Percentiles rank a stretch among this genome's conserved stretches.
Evolutionary conservation across 64 coral and sea anemone species (phyloP).

Genomic region (Stichodactyla helianthus): DNA sequence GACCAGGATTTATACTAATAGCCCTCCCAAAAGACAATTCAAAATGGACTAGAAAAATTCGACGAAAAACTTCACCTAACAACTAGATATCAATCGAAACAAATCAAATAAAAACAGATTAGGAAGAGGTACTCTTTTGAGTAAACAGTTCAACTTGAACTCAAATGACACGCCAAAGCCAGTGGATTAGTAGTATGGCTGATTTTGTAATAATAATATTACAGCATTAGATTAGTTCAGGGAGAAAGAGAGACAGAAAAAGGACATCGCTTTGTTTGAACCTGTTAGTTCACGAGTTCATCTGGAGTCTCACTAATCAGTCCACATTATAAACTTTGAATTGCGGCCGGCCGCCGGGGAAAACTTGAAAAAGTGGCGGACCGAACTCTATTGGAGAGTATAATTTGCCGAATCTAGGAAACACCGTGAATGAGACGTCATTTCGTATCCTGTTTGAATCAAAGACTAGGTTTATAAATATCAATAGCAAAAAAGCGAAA

Average conservation of each 20-base stretch:
- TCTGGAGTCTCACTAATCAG: neutral
- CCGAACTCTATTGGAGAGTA: neutral
- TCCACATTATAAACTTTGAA: neutral
- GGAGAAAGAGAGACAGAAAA: neutral
- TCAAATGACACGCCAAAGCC: neutral
- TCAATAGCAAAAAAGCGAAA: conserved; percentile 11
- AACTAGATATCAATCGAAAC: neutral
- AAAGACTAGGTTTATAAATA: neutral
- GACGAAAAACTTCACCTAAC: neutral
- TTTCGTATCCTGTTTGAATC: neutral
- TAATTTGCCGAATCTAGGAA: conserved; percentile 11
- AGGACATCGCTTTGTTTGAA: neutral
- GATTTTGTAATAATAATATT: neutral
- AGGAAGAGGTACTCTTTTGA: neutral
- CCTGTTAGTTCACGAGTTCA: neutral
- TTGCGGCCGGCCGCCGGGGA: neutral
- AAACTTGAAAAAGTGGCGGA: conserved; percentile 1
- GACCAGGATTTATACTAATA: neutral
- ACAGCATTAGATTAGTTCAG: neutral
- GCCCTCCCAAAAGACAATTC: neutral
- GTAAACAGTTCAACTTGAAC: neutral
- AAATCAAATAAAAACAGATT: neutral
- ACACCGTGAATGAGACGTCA: neutral
- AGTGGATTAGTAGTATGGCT: neutral
- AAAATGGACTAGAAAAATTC: neutral